Base-by-base conservation (phyloP, 2,797 vertebrate genomes). In the Pipistrellus pygmaeus region DNA sequence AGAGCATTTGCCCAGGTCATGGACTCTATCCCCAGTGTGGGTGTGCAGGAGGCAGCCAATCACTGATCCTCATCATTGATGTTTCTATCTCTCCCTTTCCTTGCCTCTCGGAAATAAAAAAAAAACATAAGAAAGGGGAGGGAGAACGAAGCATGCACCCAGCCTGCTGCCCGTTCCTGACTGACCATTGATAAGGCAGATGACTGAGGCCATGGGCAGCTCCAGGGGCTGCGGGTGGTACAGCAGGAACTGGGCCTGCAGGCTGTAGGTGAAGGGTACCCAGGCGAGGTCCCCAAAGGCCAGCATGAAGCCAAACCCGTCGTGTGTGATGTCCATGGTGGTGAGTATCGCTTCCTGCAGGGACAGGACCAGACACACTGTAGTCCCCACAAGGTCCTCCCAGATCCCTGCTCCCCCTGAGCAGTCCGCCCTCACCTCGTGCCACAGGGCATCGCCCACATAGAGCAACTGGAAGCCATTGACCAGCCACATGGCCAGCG, bases 221-320 rank as follows among this genome's bases (percentile, higher is more conserved):
- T 92, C 98, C 1, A 99, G 97, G 6, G 97, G 30, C 96, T 99
- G 99, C 0, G 99, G 99, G 93, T 99, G 99, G 44, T 98, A 93
- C 0, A 99, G 98, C 92, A 99, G 98, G 97, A 99, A 99, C 93
- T 98, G 97, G 4, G 99, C 98, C 98, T 99, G 99, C 80, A 99
- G 98, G 88, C 99, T 97, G 90, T 99, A 99, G 5, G 98, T 98
- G 96, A 99, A 99, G 21, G 99, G 99, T 44, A 99, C 99, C 99
- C 99, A 99, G 21, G 98, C 98, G 86, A 99, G 97, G 97, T 99
- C 99, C n/a, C 99, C 99, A 9, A 99, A 99, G 7, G 98, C 99
- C 97, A 99, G 90, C 99, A 99, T 99, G 97, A 99, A 99, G 72
- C 99, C 99, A 86, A 99, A 99, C 7, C 99, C 99, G 1, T 99